These are phyloP conservation scores for Pseudomyrmex pallidus DNA, from an alignment of 1,140 invertebrate species.

Conservation along the genomic window DNA sequence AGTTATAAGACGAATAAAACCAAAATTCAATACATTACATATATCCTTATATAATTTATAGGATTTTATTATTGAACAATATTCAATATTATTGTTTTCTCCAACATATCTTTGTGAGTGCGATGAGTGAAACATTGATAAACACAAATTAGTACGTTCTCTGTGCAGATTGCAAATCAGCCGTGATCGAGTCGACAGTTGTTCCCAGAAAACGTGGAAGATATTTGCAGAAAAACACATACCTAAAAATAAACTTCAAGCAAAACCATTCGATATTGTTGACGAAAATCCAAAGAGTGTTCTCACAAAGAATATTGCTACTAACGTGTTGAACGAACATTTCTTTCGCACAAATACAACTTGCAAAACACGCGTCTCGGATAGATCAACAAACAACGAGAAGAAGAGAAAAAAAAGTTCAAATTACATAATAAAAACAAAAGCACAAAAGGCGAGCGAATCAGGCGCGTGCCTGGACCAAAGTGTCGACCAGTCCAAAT, in stretches of 20 bases:
- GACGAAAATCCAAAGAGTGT: not conserved
- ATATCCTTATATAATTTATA: too few species aligned
- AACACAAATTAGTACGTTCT: not conserved
- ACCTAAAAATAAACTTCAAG: not conserved
- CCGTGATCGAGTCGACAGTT: not conserved
- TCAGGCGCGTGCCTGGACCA: not conserved
- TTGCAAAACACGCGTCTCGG: not conserved
- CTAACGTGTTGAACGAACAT: not conserved
- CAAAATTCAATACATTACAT: too few species aligned
- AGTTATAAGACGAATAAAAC: too few species aligned
- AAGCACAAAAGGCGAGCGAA: not conserved
- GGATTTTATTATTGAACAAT: too few species aligned
- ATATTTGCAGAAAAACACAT: not conserved
- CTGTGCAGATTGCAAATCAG: constrained; percentile 13
- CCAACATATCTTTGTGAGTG: too few species aligned
- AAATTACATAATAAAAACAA: not conserved
- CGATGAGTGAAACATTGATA: too few species aligned
- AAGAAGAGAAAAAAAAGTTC: not conserved
- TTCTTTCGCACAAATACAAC: not conserved
- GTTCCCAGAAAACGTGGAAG: not conserved
- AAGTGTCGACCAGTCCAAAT: not conserved
- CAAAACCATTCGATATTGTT: not conserved
- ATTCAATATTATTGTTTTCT: too few species aligned
- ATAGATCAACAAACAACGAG: not conserved
- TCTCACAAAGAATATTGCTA: constrained; percentile 1